phyloP scores from a whole-genome alignment of 2,888 invertebrate species.

The Dinocampus coccinellae region DNA sequence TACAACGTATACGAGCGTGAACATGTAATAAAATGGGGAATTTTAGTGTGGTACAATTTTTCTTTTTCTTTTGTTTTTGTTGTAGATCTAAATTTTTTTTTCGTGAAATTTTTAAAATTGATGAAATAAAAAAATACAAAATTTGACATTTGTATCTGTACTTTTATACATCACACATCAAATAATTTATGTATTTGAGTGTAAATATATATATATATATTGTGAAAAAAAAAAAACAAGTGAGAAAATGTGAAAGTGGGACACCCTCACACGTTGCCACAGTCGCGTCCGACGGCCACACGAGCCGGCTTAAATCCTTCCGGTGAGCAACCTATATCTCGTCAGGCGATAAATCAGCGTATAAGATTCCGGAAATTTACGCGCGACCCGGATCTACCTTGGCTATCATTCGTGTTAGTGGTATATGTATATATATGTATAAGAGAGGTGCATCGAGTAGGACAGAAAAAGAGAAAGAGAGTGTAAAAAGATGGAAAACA shows the following conservation, averaged over 20 bases:
- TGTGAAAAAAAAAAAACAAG: conserved; percentile 2
- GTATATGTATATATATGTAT: background rate
- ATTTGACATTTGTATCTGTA: background rate
- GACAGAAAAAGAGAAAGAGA: background rate
- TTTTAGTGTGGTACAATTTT: no score
- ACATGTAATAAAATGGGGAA: background rate
- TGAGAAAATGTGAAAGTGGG: conserved; percentile 32
- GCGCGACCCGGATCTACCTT: conserved; percentile 59
- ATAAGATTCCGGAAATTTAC: conserved; percentile 64
- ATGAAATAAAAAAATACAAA: background rate
- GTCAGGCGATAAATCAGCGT: conserved; percentile 59
- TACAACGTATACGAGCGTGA: background rate
- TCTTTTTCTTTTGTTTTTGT: background rate
- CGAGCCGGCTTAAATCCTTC: conserved; percentile 52
- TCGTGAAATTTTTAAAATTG: background rate
- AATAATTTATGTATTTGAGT: background rate
- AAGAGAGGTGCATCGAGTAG: conserved; percentile 1
- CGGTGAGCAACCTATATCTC: conserved; percentile 58
- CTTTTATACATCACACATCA: background rate
- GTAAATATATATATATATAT: background rate
- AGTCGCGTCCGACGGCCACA: conserved; percentile 42
- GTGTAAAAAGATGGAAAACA: conserved; percentile 1
- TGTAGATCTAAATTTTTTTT: background rate
- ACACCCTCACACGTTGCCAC: conserved; percentile 12
- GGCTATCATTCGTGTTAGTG: conserved; percentile 53